Evolutionary conservation across 1,140 invertebrate species (phyloP).

Genomic region (Diorhabda sublineata): DNA sequence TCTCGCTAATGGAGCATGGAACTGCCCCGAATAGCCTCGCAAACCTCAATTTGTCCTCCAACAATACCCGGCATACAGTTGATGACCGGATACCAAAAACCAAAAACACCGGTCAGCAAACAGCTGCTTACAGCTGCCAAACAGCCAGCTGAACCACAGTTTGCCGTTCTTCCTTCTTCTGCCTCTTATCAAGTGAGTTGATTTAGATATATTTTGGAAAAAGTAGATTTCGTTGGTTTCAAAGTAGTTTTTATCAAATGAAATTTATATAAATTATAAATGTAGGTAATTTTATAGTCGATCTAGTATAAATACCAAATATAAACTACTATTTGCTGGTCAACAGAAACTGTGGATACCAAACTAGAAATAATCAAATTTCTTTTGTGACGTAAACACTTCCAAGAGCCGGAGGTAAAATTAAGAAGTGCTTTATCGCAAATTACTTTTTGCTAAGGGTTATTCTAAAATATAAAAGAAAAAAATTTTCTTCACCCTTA

Average conservation of each 20-base stretch:
- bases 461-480: too few relatives aligned
- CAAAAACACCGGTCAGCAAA: constrained; percentile 39
- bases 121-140: constrained; percentile 32
- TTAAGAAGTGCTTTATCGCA: too few relatives aligned
- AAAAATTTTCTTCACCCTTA: too few relatives aligned
- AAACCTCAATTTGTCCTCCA: constrained; percentile 41
- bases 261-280: too few relatives aligned
- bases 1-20: constrained; percentile 38
- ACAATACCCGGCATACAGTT: constrained; percentile 32
- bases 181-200: constrained; percentile 30
- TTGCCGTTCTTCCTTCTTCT: constrained; percentile 38
- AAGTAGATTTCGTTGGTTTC: neutral
- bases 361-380: too few relatives aligned
- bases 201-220: neutral
- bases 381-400: too few relatives aligned
- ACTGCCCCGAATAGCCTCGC: constrained; percentile 43
- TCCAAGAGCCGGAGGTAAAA: too few relatives aligned
- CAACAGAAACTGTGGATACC: too few relatives aligned
- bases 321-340: too few relatives aligned
- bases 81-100: constrained; percentile 34
- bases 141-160: constrained; percentile 37
- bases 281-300: too few relatives aligned
- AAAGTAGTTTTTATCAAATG: neutral
- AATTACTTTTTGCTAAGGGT: too few relatives aligned
- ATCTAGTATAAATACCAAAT: too few relatives aligned